Conservation (phyloP, 30 jellyfish, hydroid and myxozoan species). For the Mastigias papua region DNA sequence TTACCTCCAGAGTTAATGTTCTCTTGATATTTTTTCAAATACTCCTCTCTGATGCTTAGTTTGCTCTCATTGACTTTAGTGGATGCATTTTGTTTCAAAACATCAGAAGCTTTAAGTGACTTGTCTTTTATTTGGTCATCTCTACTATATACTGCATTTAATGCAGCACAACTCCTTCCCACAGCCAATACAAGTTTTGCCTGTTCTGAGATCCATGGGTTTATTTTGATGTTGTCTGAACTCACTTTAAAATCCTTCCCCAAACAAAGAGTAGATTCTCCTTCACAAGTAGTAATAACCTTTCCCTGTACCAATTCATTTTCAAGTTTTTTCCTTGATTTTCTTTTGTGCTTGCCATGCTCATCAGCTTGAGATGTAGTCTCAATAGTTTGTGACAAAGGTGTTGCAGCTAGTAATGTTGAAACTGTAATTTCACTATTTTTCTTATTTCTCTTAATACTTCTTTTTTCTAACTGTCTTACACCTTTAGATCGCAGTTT, state of each 20-base stretch:
- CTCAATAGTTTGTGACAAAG: constrained; percentile 22
- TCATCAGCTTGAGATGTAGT: constrained; percentile 29
- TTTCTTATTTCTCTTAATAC: background rate
- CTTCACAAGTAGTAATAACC: background rate
- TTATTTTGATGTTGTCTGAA: constrained; percentile 34
- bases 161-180: constrained; percentile 46
- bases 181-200: constrained; percentile 60
- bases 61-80: background rate
- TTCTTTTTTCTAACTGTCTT: background rate
- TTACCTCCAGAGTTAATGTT: constrained; percentile 8
- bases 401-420: constrained; percentile 30
- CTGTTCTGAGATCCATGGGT: constrained; percentile 86
- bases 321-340: background rate
- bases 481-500: background rate
- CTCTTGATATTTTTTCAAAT: constrained; percentile 35
- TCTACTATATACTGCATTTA: constrained; percentile 14
- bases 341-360: constrained; percentile 32
- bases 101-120: constrained; percentile 48
- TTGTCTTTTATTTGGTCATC: background rate
- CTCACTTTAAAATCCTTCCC: background rate
- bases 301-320: background rate
- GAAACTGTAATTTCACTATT: constrained; percentile 12
- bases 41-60: constrained; percentile 35
- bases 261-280: background rate
- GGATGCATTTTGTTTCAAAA: constrained; percentile 1